phyloP scores from a whole-genome alignment of 1,140 invertebrate genomes.

The Brachionus paranguensis region DNA sequence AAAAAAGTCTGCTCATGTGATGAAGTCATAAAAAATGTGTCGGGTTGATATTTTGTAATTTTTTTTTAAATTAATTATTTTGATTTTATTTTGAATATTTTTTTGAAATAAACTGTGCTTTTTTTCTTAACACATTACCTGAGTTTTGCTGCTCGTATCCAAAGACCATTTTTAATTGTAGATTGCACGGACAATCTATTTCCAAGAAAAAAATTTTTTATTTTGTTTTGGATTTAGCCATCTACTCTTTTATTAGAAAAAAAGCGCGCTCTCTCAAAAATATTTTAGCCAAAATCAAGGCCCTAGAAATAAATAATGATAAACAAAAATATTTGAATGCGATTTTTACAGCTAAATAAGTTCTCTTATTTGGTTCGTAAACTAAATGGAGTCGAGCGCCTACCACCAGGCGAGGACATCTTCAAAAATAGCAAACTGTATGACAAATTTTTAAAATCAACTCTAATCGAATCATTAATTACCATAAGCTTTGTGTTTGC shows the following conservation, averaged over 20 bases:
- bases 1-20: no score
- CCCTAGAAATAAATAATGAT: background rate
- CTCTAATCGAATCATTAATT: background rate
- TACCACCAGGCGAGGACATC: background rate
- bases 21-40: no score
- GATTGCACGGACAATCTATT: no score
- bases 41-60: no score
- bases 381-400: background rate
- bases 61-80: no score
- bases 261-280: background rate
- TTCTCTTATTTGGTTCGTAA: constrained; percentile 24
- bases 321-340: background rate
- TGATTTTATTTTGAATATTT: no score
- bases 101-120: no score
- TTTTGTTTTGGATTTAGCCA: no score
- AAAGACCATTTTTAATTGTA: no score
- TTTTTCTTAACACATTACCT: no score
- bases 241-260: background rate
- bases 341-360: constrained; percentile 11
- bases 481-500: background rate
- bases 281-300: background rate
- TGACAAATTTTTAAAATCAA: constrained; percentile 23
- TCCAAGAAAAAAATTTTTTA: no score
- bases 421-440: background rate
- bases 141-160: no score